Evolutionary conservation across 2,888 invertebrate genomes (phyloP).

Genomic region (Disparrhopalites patrizii): DNA sequence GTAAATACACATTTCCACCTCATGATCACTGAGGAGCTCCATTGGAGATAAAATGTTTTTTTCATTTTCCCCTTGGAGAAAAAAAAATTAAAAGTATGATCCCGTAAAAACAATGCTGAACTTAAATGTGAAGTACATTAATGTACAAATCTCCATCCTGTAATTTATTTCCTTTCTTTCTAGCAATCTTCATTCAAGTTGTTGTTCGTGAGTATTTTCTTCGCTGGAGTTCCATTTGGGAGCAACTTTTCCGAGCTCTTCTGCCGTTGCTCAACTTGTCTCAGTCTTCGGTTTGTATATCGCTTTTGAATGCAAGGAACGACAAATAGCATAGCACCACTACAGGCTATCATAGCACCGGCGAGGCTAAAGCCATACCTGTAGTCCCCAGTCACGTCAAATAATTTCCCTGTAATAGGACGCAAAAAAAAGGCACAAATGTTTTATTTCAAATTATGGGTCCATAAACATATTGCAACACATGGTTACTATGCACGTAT

Average conservation of each 20-base stretch:
- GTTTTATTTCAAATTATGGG: too few relatives aligned
- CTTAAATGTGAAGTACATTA: not conserved
- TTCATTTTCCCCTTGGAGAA: not conserved
- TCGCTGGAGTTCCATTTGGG: not conserved
- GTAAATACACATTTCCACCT: too few relatives aligned
- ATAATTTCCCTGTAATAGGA: conserved; percentile 38
- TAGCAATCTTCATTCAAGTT: conserved; percentile 11
- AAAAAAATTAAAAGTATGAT: too few relatives aligned
- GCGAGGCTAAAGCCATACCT: conserved; percentile 73
- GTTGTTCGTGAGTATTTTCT: conserved; percentile 13
- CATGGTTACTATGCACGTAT: too few relatives aligned
- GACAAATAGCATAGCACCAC: conserved; percentile 80
- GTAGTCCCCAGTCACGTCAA: conserved; percentile 36
- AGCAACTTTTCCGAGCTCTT: not conserved
- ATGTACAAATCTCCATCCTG: not conserved
- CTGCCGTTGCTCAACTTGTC: not conserved
- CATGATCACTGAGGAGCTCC: too few relatives aligned
- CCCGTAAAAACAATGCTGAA: not conserved
- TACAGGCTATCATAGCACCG: conserved; percentile 76
- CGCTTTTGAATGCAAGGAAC: conserved; percentile 61
- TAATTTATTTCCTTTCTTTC: not conserved
- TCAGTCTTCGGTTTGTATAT: conserved; percentile 2
- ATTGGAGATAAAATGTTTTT: not conserved
- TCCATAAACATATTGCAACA: too few relatives aligned
- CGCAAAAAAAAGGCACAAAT: too few relatives aligned